phyloP scores from a whole-genome alignment of 2,888 invertebrate genomes.

The Tridacna gigas region DNA sequence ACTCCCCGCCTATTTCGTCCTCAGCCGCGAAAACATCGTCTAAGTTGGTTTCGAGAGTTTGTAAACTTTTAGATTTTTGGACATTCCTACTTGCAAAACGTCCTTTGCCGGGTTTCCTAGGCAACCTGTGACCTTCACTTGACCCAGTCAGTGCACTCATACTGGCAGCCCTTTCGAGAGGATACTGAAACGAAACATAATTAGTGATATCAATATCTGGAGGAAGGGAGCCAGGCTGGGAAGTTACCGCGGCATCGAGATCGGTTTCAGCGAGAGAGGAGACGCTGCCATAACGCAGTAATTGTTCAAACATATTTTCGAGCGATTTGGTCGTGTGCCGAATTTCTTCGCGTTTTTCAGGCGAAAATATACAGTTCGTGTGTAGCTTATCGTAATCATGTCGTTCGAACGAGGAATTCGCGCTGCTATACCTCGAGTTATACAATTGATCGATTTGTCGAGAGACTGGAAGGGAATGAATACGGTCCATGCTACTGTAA shows the following conservation, averaged over 20 bases:
- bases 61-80: slow-evolving; percentile 80
- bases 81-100: slow-evolving; percentile 78
- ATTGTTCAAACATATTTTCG: slow-evolving; percentile 74
- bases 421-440: slow-evolving; percentile 55
- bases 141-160: slow-evolving; percentile 77
- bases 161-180: slow-evolving; percentile 76
- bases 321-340: slow-evolving; percentile 75
- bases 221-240: slow-evolving; percentile 60
- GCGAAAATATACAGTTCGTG: slow-evolving; percentile 78
- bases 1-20: slow-evolving; percentile 62
- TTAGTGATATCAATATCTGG: slow-evolving; percentile 77
- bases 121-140: slow-evolving; percentile 59
- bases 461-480: slow-evolving; percentile 52
- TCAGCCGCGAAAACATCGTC: slow-evolving; percentile 72
- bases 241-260: slow-evolving; percentile 73
- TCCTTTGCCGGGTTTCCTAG: slow-evolving; percentile 72
- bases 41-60: slow-evolving; percentile 78
- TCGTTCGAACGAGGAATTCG: slow-evolving; percentile 66
- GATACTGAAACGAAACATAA: slow-evolving; percentile 77
- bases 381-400: slow-evolving; percentile 73
- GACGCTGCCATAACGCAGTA: slow-evolving; percentile 71
- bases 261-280: slow-evolving; percentile 78
- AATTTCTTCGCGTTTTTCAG: slow-evolving; percentile 75
- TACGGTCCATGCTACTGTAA: slow-evolving; percentile 55
- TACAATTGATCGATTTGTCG: slow-evolving; percentile 59